Evolutionary conservation across 2,888 invertebrate genomes (phyloP).

Genomic region (Amphiduros pacificus): DNA sequence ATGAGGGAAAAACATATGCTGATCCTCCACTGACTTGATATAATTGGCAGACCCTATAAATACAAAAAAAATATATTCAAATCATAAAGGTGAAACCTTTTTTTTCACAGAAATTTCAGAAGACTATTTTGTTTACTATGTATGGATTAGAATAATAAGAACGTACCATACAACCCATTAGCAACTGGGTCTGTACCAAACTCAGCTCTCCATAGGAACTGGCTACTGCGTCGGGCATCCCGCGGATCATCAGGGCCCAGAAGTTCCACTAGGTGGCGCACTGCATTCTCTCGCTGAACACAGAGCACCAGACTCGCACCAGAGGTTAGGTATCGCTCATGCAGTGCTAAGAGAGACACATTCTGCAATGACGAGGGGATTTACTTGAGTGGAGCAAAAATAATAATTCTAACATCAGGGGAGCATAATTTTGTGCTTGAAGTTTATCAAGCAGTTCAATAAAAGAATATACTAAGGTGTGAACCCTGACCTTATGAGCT

Average conservation of each 20-base stretch:
- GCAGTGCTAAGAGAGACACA: conserved; percentile 25
- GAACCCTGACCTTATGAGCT: conserved; percentile 30
- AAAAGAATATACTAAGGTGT: neutral
- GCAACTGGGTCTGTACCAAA: conserved; percentile 45
- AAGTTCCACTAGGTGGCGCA: conserved; percentile 46
- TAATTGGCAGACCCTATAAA: conserved; percentile 24
- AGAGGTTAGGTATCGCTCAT: conserved; percentile 39
- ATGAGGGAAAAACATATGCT: conserved; percentile 45
- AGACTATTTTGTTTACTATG: too few relatives aligned
- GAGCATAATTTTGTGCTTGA: neutral
- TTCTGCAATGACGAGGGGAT: too few relatives aligned
- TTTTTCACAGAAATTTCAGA: too few relatives aligned
- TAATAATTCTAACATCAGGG: too few relatives aligned
- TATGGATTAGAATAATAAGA: too few relatives aligned
- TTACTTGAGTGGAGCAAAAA: too few relatives aligned
- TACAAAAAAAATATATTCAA: neutral
- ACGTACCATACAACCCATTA: conserved; percentile 51
- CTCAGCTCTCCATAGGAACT: conserved; percentile 48
- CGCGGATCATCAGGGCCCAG: conserved; percentile 50
- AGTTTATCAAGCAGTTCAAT: neutral
- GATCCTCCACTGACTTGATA: conserved; percentile 37
- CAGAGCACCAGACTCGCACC: conserved; percentile 41
- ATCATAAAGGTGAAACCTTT: neutral
- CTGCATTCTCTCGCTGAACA: conserved; percentile 50
- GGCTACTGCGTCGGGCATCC: conserved; percentile 39